Evolutionary conservation across 92 coral and sea anemone genomes (phyloP).

Genomic region (Umimayanthus kanabou): DNA sequence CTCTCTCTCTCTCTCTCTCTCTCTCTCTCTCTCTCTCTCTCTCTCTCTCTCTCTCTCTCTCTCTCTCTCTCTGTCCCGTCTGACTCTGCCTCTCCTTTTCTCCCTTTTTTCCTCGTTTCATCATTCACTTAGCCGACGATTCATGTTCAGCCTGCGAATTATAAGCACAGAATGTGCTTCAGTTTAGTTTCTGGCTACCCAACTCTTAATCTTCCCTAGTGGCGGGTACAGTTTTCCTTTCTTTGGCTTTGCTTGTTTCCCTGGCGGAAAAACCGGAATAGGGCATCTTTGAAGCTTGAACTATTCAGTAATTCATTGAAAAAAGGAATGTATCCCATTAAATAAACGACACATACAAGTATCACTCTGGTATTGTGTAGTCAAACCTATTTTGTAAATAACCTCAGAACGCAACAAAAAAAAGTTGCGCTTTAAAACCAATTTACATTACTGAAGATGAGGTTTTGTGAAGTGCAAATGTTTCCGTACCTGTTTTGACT

Average conservation of each 20-base stretch:
- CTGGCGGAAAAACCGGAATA: too few species aligned
- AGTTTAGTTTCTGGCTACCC: not conserved
- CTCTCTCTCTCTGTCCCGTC: not conserved
- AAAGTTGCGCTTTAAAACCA: not conserved
- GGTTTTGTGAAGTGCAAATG: not conserved
- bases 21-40: too few species aligned
- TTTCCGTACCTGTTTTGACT: constrained; percentile 8
- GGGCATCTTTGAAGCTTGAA: too few species aligned
- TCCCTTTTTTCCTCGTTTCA: not conserved
- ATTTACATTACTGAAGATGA: not conserved
- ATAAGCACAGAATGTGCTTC: too few species aligned
- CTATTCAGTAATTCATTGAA: too few species aligned
- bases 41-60: too few species aligned
- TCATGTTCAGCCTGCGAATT: not conserved
- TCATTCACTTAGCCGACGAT: not conserved
- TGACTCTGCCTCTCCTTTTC: not conserved
- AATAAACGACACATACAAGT: not conserved
- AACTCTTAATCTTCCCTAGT: not conserved
- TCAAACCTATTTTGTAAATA: not conserved
- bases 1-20: too few species aligned
- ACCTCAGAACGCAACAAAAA: not conserved
- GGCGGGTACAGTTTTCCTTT: not conserved
- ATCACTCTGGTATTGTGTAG: not conserved
- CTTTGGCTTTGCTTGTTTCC: not conserved
- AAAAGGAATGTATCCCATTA: not conserved